Evolutionary conservation across 2,888 invertebrate species (phyloP).

Genomic region (Neria commutata): DNA sequence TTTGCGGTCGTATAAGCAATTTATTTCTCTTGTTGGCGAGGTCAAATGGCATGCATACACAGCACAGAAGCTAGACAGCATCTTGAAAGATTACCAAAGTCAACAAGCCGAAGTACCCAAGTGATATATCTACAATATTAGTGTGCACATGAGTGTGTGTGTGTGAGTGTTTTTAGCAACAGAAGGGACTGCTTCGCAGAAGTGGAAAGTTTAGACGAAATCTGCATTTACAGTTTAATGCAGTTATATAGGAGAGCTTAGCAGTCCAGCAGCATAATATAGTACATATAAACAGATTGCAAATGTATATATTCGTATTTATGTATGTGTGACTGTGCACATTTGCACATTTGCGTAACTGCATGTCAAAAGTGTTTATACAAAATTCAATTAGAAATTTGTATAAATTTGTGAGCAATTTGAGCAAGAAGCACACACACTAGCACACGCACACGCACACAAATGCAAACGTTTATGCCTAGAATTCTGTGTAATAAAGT

Average conservation of each 20-base stretch:
- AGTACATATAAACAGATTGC: no score
- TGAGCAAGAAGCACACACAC: no score
- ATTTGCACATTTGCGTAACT: no score
- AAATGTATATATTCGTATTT: not conserved
- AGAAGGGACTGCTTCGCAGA: not conserved
- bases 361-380: no score
- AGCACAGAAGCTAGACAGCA: slow-evolving; percentile 27
- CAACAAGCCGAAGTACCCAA: slow-evolving; percentile 42
- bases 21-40: slow-evolving; percentile 23
- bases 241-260: no score
- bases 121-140: not conserved
- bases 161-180: not conserved
- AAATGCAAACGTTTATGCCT: no score
- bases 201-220: no score
- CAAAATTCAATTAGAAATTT: not conserved
- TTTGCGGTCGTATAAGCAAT: slow-evolving; percentile 24
- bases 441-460: no score
- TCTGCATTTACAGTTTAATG: no score
- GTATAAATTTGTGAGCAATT: not conserved
- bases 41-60: slow-evolving; percentile 24
- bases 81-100: slow-evolving; percentile 55
- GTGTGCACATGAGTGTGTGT: not conserved
- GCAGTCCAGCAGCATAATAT: no score
- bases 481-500: no score
- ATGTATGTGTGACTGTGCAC: slow-evolving; percentile 21